Evolutionary conservation across 2,888 invertebrate species (phyloP), one percentile per base, ranked within the genome.

Genomic region (Dermolepida albohirtum): DNA sequence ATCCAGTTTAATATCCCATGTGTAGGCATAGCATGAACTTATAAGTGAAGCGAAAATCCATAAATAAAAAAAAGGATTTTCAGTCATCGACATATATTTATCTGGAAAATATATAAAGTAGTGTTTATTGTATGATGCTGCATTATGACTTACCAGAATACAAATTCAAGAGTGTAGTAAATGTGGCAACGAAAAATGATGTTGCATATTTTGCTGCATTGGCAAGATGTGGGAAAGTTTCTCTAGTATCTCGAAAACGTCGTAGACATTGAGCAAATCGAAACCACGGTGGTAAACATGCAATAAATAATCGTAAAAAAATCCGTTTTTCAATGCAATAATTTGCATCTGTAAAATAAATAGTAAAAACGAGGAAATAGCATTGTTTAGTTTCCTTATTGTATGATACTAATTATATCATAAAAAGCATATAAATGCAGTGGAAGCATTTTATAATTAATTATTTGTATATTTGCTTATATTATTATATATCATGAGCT

Each of bases 1-100:
- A 86, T 99, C 99, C 94, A 99, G 96, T 85, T 95, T 96, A 40
- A 98, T 92, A 83, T 99, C 98, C 98, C 99, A 99, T 1, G 94
- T 92, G 82, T 97, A 96, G 0, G 98, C 95, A 83, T 99, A 99
- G 69, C 94, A 89, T 0, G 98, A 97, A 64, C 95, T 96, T 2
- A 96, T 84, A 39, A 97, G 82, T 75, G 93, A 92, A 49, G 94
- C 90, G 2, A 89, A 87, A 69, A 99, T 89, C 97, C 97, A 98
- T 52, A 95, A 84, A 87, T 95, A 95, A 49, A 96, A 89, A 84
- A 91, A 96, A 41, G 95, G 94, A 83, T 93, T 95, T 75, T 91
- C 90, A 80, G 89, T 67, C 66, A 75, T 71, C 17, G 75, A 90
- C 0, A 62, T 44, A 87, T 73, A 70, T 14, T 70, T 59, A 51